Percentiles rank a stretch among this genome's conserved stretches.
These are phyloP conservation scores for Polietes domitor DNA, from an alignment of 2,888 invertebrate genomes.

Conservation along the genomic window DNA sequence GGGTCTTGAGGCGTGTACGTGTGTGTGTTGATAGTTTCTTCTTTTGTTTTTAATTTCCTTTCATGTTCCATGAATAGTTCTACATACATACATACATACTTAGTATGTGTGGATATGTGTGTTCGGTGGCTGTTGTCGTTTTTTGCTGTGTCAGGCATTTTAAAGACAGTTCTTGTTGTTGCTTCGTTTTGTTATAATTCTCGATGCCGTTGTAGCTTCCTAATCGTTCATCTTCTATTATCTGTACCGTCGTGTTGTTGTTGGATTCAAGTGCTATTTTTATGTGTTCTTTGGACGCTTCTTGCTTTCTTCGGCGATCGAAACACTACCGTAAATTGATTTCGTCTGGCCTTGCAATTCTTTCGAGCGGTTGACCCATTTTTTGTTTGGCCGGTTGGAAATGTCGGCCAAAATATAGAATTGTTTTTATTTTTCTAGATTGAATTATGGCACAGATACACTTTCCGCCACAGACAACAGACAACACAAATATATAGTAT, in stretches of 20 bases:
- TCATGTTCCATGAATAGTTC: slow-evolving; percentile 10
- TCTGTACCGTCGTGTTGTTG: slow-evolving; percentile 1
- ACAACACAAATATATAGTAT: too few species aligned
- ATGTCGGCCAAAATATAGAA: background rate
- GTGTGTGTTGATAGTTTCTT: background rate
- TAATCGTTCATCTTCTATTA: slow-evolving; percentile 25
- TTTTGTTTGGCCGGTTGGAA: background rate
- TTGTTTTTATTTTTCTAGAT: background rate
- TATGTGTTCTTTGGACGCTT: slow-evolving; percentile 1
- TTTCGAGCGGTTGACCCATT: slow-evolving; percentile 6
- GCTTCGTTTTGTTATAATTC: too few species aligned
- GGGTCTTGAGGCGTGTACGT: background rate
- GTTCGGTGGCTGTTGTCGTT: background rate
- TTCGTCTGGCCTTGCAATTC: slow-evolving; percentile 34
- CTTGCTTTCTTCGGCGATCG: background rate
- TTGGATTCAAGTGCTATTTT: slow-evolving; percentile 7
- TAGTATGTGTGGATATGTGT: background rate
- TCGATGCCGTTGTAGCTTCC: background rate
- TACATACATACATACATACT: background rate
- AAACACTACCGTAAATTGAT: background rate
- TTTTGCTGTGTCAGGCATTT: slow-evolving; percentile 8
- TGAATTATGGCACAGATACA: background rate
- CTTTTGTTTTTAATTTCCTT: slow-evolving; percentile 14
- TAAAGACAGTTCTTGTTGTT: slow-evolving; percentile 14
- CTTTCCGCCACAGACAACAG: too few species aligned